These are phyloP conservation scores for Xestobium rufovillosum DNA, from an alignment of 2,888 invertebrate genomes.

Conservation along the genomic window DNA sequence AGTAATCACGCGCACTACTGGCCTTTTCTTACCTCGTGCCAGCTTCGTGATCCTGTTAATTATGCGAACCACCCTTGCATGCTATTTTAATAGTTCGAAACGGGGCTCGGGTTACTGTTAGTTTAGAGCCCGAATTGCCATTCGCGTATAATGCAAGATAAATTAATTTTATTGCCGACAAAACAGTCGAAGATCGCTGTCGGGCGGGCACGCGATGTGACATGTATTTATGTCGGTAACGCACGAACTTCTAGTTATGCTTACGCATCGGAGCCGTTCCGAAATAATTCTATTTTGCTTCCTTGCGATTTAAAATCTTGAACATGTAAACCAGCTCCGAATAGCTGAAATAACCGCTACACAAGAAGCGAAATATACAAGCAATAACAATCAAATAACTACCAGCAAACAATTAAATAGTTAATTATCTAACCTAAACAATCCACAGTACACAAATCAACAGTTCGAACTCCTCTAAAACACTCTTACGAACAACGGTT, in stretches of 20 bases:
- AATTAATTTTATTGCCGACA: constrained; percentile 47
- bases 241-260: constrained; percentile 34
- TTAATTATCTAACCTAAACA: too few species aligned
- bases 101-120: constrained; percentile 32
- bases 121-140: constrained; percentile 38
- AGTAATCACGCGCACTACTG: constrained; percentile 42
- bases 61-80: constrained; percentile 42
- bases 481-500: too few species aligned
- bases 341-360: too few species aligned
- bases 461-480: too few species aligned
- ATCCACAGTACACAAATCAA: too few species aligned
- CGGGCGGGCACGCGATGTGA: constrained; percentile 42
- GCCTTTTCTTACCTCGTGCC: constrained; percentile 43
- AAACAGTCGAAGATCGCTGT: constrained; percentile 45
- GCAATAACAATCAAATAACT: too few species aligned
- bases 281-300: too few species aligned
- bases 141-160: constrained; percentile 40
- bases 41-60: constrained; percentile 42
- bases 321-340: too few species aligned
- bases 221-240: constrained; percentile 36
- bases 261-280: constrained; percentile 4
- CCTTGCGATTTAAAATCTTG: too few species aligned
- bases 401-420: too few species aligned
- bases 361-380: too few species aligned
- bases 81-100: constrained; percentile 31